phyloP scores from a whole-genome alignment of 2,888 invertebrate genomes.

The Schizotus pectinicornis region DNA sequence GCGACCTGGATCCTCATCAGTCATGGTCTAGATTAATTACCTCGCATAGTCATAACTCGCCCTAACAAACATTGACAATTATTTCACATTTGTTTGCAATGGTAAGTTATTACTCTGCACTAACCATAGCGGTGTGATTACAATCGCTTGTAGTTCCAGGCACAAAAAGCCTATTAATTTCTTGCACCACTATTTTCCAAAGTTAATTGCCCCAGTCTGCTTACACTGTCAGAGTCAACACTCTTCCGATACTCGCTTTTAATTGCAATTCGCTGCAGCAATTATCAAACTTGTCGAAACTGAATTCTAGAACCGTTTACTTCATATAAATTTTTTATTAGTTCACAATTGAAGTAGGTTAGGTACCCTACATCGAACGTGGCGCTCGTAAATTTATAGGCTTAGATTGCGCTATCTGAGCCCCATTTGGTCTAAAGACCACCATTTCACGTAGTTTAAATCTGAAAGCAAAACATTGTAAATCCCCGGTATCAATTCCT shows the following conservation, averaged over 20 bases:
- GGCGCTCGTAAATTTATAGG: constrained; percentile 17
- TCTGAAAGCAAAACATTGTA: constrained; percentile 35
- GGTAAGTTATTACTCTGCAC: constrained; percentile 38
- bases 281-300: too few species aligned
- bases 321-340: neutral
- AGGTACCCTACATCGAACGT: too few species aligned
- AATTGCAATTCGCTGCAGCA: neutral
- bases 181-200: too few species aligned
- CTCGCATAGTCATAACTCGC: constrained; percentile 34
- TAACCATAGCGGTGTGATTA: constrained; percentile 21
- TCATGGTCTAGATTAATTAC: constrained; percentile 37
- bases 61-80: constrained; percentile 39
- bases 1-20: constrained; percentile 23
- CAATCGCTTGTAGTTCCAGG: constrained; percentile 11
- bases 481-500: constrained; percentile 35
- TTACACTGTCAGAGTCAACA: too few species aligned
- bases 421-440: constrained; percentile 17
- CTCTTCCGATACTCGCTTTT: neutral
- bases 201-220: too few species aligned
- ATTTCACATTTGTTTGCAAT: constrained; percentile 40
- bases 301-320: too few species aligned
- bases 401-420: constrained; percentile 6
- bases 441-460: constrained; percentile 28
- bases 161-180: neutral
- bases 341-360: neutral